phyloP scores from a whole-genome alignment of 1,140 invertebrate species.

The Diorhabda carinulata region DNA sequence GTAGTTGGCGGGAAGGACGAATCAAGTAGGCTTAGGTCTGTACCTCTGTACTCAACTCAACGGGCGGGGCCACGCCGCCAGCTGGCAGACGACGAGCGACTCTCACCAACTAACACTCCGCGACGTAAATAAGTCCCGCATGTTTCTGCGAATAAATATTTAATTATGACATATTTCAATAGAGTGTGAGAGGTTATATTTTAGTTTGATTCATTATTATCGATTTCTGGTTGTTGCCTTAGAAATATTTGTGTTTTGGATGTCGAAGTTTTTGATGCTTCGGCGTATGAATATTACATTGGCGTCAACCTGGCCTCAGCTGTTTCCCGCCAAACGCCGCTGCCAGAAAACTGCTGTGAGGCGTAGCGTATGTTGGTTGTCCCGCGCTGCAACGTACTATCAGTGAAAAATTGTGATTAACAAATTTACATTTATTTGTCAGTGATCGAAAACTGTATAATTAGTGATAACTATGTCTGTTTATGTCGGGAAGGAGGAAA shows the following conservation, averaged over 20 bases:
- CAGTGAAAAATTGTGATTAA: slow-evolving; percentile 28
- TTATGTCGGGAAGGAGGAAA: slow-evolving; percentile 36
- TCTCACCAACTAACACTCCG: slow-evolving; percentile 48
- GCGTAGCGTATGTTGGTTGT: slow-evolving; percentile 46
- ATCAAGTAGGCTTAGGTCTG: slow-evolving; percentile 30
- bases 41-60: slow-evolving; percentile 28
- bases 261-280: slow-evolving; percentile 29
- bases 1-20: slow-evolving; percentile 37
- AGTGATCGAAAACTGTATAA: slow-evolving; percentile 20
- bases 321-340: slow-evolving; percentile 67
- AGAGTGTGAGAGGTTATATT: slow-evolving; percentile 18
- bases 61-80: slow-evolving; percentile 49
- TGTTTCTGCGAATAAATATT: slow-evolving; percentile 13
- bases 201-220: not conserved
- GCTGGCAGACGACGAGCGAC: slow-evolving; percentile 57
- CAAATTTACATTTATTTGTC: slow-evolving; percentile 27
- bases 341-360: slow-evolving; percentile 57
- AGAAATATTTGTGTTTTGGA: slow-evolving; percentile 4
- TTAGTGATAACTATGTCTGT: slow-evolving; percentile 38
- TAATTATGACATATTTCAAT: slow-evolving; percentile 3
- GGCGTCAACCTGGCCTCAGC: slow-evolving; percentile 55
- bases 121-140: slow-evolving; percentile 50
- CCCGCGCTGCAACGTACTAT: slow-evolving; percentile 40
- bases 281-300: slow-evolving; percentile 51
- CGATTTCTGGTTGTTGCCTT: slow-evolving; percentile 15